phyloP scores from a whole-genome alignment of 2,797 vertebrate species.

The Ambastaia sidthimunki region DNA sequence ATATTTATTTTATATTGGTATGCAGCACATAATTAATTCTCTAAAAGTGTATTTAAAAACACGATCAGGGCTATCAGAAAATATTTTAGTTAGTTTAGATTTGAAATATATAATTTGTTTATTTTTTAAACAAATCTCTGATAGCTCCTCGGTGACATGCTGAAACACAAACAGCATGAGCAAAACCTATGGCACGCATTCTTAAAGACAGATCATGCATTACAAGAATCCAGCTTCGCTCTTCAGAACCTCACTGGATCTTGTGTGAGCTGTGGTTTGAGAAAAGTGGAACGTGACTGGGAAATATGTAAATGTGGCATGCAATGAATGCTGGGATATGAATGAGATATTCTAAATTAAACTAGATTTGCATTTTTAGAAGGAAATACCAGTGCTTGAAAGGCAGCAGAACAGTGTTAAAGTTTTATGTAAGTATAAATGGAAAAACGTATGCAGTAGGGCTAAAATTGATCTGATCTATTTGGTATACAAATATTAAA shows the following conservation, averaged over 20 bases:
- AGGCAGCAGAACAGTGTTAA: not conserved
- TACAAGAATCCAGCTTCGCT: not conserved
- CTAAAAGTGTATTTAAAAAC: not conserved
- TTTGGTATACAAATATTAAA: no score
- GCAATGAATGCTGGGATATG: conserved; percentile 62
- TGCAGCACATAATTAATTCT: conserved; percentile 3
- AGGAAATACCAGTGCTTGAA: not conserved
- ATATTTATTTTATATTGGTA: not conserved
- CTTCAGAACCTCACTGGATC: not conserved
- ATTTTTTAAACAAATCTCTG: not conserved
- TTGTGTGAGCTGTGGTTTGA: not conserved
- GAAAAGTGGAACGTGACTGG: conserved; percentile 47
- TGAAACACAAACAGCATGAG: conserved; percentile 9
- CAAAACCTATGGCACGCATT: conserved; percentile 5
- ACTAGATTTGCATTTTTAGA: conserved; percentile 12
- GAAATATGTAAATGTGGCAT: conserved; percentile 49
- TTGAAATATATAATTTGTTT: not conserved
- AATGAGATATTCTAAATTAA: conserved; percentile 6
- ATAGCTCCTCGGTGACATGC: conserved; percentile 15
- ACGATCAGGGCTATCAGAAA: not conserved
- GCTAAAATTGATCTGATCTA: no score
- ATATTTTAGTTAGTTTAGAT: not conserved
- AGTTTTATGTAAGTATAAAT: not conserved
- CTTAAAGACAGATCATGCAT: conserved; percentile 20
- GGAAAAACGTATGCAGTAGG: no score